Base-by-base conservation (phyloP, 1,140 invertebrate genomes). In the Caenorhabditis briggsae region DNA sequence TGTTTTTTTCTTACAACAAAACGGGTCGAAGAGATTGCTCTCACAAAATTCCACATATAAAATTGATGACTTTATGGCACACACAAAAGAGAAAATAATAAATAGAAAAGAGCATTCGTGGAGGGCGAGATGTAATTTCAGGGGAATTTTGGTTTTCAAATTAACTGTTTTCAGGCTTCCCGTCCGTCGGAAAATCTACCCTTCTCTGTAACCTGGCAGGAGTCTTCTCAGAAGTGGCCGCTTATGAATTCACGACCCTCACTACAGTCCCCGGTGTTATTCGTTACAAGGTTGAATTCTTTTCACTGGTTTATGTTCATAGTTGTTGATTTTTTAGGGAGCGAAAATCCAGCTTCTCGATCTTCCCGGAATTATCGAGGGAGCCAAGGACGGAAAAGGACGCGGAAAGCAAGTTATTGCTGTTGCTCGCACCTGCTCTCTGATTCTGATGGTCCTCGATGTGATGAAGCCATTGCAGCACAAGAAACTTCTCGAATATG, bases 201-300 rank as follows among this genome's bases (percentile, higher is more conserved):
- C 93, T 99, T 70, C 94, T 99, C 12, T 98, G 95, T 89, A 99
- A 97, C 90, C 93, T 99, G 85, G 98, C 98, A 86, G 98, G 98
- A 20, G 98, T 99, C 11, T 99, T 99, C 93, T 99, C 97, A 2
- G 98, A 99, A 94, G 97, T 99, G 23, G 98, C 98, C 50, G 97
- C 97, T 0, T 99, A 99, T 93, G 98, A 99, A 93, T 99, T 99
- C 92, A 99, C 98, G 86, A 99, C 98, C 0, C 94, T 99, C 0
- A 99, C 98, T 2, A 99, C 98, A 83, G 98, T 99, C 25, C 98
- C 98, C 82, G 98, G 98, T 18, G 98, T 98, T 92, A 99, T 99
- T 90, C 97, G 97, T 93, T 99, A 99, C 93, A 99, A 99, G 93
- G 83, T 84, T 33, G 33, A 33, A 1, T 33, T 65, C 18, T 14